phyloP scores from a whole-genome alignment of 2,113 vertebrate genomes.

The Festucalex cinctus region DNA sequence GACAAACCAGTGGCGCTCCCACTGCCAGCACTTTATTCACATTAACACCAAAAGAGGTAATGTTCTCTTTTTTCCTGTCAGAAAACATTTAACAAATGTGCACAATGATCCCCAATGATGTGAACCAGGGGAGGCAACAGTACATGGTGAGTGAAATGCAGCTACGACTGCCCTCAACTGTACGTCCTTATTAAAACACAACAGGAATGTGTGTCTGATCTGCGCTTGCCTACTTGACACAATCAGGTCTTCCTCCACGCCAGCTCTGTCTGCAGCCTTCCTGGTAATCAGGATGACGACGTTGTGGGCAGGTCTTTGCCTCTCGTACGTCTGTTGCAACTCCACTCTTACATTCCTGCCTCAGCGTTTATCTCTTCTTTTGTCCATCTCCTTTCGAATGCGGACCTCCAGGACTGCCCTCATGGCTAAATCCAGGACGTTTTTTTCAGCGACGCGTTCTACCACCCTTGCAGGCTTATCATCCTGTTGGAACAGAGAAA shows the following conservation, averaged over 20 bases:
- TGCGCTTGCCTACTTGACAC: constrained; percentile 17
- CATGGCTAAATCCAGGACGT: constrained; percentile 79
- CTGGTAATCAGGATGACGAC: constrained; percentile 9
- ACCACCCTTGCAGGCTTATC: constrained; percentile 81
- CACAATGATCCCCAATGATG: constrained; percentile 7
- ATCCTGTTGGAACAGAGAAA: constrained; percentile 65
- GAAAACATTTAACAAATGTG: not conserved
- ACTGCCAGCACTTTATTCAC: constrained; percentile 18
- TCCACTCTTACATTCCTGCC: not conserved
- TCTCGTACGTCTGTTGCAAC: not conserved
- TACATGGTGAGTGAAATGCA: constrained; percentile 5
- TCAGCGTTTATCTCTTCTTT: constrained; percentile 78
- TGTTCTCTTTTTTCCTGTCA: not conserved
- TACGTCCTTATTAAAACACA: not conserved
- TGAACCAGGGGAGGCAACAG: constrained; percentile 18
- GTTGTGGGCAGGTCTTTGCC: constrained; percentile 11
- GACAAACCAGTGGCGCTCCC: not conserved
- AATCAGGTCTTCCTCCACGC: constrained; percentile 5
- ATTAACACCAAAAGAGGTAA: constrained; percentile 27
- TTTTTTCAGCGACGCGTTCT: constrained; percentile 76
- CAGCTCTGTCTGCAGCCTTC: constrained; percentile 6
- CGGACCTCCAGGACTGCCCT: constrained; percentile 76
- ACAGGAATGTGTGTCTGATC: constrained; percentile 13
- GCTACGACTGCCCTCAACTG: constrained; percentile 5
- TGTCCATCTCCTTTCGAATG: constrained; percentile 81